A percentile compares a stretch with the other conserved stretches of the same genome.
Conservation (phyloP, 2,113 vertebrate species). For the Arenaria interpres region DNA sequence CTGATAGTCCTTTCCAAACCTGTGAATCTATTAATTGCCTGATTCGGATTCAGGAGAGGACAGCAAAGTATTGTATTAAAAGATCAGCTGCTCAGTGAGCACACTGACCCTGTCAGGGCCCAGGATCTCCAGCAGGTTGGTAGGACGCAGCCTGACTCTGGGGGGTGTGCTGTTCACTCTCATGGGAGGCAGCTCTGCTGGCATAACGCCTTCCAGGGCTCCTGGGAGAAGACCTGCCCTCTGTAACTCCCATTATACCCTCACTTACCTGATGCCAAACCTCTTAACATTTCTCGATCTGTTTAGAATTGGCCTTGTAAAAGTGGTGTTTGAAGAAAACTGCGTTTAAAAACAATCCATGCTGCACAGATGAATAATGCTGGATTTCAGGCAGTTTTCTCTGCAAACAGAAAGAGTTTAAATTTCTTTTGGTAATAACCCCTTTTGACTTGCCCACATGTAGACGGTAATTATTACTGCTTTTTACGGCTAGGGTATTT, state of each 20-base stretch:
- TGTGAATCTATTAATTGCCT: not conserved
- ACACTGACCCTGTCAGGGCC: not conserved
- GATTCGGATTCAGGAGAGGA: not conserved
- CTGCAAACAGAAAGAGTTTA: slow-evolving; percentile 27
- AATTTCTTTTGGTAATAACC: slow-evolving; percentile 66
- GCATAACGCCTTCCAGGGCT: not conserved
- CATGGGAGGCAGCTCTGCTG: not conserved
- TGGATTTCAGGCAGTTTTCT: slow-evolving; percentile 46
- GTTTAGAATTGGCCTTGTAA: not conserved
- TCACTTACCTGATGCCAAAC: not conserved
- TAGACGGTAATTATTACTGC: slow-evolving; percentile 66
- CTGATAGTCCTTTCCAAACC: not conserved
- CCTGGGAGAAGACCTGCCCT: not conserved
- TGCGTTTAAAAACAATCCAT: not conserved
- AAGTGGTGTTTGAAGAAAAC: slow-evolving; percentile 6
- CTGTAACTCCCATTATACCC: not conserved
- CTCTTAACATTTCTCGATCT: not conserved
- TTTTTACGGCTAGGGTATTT: slow-evolving; percentile 67
- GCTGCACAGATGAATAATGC: not conserved
- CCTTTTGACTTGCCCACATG: slow-evolving; percentile 63
- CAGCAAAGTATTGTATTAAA: not conserved
- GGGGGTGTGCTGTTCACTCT: not conserved
- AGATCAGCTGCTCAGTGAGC: not conserved
- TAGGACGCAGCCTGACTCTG: not conserved
- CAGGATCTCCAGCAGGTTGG: not conserved